Conservation (phyloP, 2,888 invertebrate genomes). For the Stenoptilia bipunctidactyla region DNA sequence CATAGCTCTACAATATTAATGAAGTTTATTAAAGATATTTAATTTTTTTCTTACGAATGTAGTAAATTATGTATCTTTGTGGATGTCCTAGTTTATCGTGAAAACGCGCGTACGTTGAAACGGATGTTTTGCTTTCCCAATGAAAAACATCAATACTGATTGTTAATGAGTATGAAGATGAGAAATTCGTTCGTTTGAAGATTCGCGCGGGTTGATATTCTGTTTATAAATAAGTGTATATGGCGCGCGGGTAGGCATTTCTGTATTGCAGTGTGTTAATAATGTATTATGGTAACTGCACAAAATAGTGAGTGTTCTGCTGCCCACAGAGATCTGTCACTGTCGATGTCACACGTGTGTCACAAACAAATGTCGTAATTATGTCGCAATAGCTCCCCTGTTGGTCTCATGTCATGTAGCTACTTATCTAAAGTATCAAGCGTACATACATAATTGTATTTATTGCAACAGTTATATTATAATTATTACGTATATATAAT, state of each 20-base stretch:
- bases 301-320: no score
- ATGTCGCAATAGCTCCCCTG: slow-evolving; percentile 23
- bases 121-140: not conserved
- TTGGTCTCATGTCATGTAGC: slow-evolving; percentile 21
- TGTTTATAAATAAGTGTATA: no score
- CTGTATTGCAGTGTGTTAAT: no score
- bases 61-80: slow-evolving; percentile 24
- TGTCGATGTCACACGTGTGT: not conserved
- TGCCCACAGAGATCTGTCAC: not conserved
- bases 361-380: slow-evolving; percentile 11
- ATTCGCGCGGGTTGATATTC: no score
- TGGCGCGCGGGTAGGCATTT: no score
- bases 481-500: no score
- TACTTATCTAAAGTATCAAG: slow-evolving; percentile 32
- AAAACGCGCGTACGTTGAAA: slow-evolving; percentile 15
- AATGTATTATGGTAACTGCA: no score
- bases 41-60: slow-evolving; percentile 8
- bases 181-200: no score
- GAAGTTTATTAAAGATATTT: not conserved
- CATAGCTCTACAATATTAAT: slow-evolving; percentile 24
- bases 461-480: slow-evolving; percentile 33
- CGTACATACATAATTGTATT: slow-evolving; percentile 32
- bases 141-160: no score
- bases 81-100: slow-evolving; percentile 24
- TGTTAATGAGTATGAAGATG: no score